Base-by-base conservation (phyloP, 2,113 vertebrate species). In the Phycodurus eques region DNA sequence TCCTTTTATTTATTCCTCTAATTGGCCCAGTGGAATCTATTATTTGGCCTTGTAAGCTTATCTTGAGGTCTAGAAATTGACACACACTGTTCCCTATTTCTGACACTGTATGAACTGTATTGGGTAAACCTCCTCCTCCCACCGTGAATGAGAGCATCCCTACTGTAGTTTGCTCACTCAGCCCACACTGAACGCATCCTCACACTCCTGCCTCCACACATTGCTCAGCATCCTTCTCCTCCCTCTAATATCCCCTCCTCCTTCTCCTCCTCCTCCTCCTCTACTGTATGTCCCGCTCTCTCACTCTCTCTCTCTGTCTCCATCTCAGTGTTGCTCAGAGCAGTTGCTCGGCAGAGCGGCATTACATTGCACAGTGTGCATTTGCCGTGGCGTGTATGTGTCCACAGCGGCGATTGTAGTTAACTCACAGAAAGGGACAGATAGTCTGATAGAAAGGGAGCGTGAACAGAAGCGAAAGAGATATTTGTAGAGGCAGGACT, bases 341-440 rank as follows among this genome's bases (percentile, higher is more conserved):
- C 80, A 62, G 68, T 83, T 62, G 64, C 82, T 76, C 73, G 49
- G 61, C 83, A 79, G 77, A 83, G 77, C 72, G 15, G 31, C 67
- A 46, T 57, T 78, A 83, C 84, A 73, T 64, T 69, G 73, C 51
- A 63, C 80, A 76, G 79, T 80, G 83, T 77, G 83, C 74, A 62
- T 67, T 73, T 35, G 71, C 75, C 8, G 69, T 72, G 60, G 67
- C 39, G 42, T 27, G 73, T 70, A 75, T 80, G 75, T 72, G 65
- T 76, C 72, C 71, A 78, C 62, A 77, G 81, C 75, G 57, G 77
- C 81, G 80, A 85, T 88, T 80, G 74, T 79, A 78, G 75, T 70
- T 70, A 59, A 74, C 70, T 72, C 46, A 43, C 47, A 79, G 65
- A 66, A 54, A 69, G 19, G 54, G 59, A 76, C 5, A 72, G 22